Evolutionary conservation across 2,113 vertebrate genomes (phyloP), one percentile per base, ranked within the genome.

Genomic region (Coryphaenoides rupestris): DNA sequence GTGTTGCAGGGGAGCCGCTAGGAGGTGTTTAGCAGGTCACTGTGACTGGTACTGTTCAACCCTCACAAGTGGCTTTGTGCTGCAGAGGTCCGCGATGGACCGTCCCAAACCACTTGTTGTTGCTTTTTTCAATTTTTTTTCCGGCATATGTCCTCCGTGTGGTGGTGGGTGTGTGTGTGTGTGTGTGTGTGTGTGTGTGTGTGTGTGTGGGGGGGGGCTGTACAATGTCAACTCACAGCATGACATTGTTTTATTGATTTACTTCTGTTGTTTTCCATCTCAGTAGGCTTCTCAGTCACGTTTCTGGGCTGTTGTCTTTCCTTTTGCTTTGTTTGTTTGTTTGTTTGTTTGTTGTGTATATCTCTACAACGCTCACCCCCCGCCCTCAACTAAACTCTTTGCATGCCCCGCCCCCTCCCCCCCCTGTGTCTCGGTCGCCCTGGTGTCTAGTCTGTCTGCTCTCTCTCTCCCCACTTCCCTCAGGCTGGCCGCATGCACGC

Each of bases 401-500:
- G 76, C 81, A 78, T 86, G 79, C 79, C 52, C 50, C 10, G 7
- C 33, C 33, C 33, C 33, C 9, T 10, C 9, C 33, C 79, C 84
- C 74, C 77, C 81, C 80, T 80, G 75, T 81, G 84, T 85, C 86
- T 79, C 84, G 73, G 82, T 89, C 80, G 78, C 85, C 84, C 79
- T 77, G 73, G 81, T 84, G 84, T 88, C 89, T 89, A 89, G 86
- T 87, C 78, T 89, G 84, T 87, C 87, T 94, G 92, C 90, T 93
- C 91, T 92, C 90, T 88, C 93, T 89, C 90, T 80, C 87, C 33
- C 33, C 33, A 12, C 33, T 40, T 89, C 86, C 90, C 91, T 79
- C 93, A 99, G 97, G 95, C 95, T 92, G 88, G 92, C 93, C 65
- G 89, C 93, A 26, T 93, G 92, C 81, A 92, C 91, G 2, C 87